Evolutionary conservation across 2,113 vertebrate genomes (phyloP), one percentile per base, ranked within the genome.

Genomic region (Apistogramma diplotaenia): DNA sequence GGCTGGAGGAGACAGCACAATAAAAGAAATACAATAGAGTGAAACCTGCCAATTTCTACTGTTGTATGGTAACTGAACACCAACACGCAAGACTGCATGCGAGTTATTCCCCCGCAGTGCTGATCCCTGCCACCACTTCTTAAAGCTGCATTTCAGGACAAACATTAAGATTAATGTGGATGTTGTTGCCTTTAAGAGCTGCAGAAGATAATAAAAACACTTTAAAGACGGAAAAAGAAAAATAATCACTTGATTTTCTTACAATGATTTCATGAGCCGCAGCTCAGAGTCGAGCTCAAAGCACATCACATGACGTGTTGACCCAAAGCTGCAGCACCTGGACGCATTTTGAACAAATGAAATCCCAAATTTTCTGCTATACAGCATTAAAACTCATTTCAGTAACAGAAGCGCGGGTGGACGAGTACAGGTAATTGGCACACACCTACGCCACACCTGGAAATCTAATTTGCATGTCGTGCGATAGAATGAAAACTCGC

Each of bases 1-100:
- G 85, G 82, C 54, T 7, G 51, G 67, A 73, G 60, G 67, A 59
- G 76, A 74, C 73, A 71, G 77, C 61, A 80, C 65, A 83, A 79
- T 71, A 80, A 75, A 82, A 71, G 29, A 78, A 54, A 67, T 8
- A 86, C 55, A 84, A 86, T 35, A 27, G 81, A 85, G 61, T 1
- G 2, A 49, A 74, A 53, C 51, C 79, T 82, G 84, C 78, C 74
- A 84, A 57, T 54, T 79, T 87, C 57, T 87, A 56, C 71, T 62
- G 79, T 70, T 82, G 58, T 40, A 25, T 12, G 5, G 84, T 58
- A 74, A 81, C 73, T 51, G 21, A 76, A 84, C 43, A 79, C 3
- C 74, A 80, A 79, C 62, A 58, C 74, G 2, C 53, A 16, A 74
- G 9, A 4, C 31, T 31, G 57, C 67, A n/a, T 60, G 35, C 35